These are phyloP conservation scores for Ibycter americanus DNA, from an alignment of 2,797 vertebrate genomes.

Conservation along the genomic window DNA sequence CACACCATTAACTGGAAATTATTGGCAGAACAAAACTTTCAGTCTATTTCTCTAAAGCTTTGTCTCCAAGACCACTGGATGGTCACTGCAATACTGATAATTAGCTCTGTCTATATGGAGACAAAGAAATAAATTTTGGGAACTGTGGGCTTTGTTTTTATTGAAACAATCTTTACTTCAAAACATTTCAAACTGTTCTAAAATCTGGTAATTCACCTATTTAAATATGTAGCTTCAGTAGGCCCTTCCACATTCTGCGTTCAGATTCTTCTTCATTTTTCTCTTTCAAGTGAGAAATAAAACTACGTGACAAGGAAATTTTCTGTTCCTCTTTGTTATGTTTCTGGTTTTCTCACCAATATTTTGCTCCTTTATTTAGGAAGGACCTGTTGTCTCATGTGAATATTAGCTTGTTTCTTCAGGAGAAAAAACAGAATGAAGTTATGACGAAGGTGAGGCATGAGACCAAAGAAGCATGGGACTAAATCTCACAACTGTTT, in stretches of 20 bases:
- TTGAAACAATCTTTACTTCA: not conserved
- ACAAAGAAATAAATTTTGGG: not conserved
- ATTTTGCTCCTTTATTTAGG: not conserved
- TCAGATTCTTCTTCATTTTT: not conserved
- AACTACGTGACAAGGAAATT: not conserved
- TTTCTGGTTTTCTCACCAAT: not conserved
- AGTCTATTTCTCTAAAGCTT: not conserved
- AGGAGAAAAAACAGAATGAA: not conserved
- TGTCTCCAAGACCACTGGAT: not conserved
- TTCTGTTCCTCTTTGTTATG: not conserved
- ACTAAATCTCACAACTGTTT: not conserved
- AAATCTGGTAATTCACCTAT: not conserved
- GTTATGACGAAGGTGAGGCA: not conserved
- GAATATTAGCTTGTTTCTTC: not conserved
- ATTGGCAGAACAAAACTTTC: not conserved
- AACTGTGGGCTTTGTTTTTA: not conserved
- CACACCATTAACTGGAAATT: not conserved
- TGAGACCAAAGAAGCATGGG: not conserved
- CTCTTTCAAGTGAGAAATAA: not conserved
- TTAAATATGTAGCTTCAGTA: not conserved
- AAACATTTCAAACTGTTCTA: not conserved
- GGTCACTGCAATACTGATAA: not conserved
- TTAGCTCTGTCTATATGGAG: not conserved
- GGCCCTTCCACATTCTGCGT: not conserved
- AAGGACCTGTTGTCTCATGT: rapidly evolving